Evolutionary conservation across 2,888 invertebrate genomes (phyloP), one percentile per base, ranked within the genome.

Genomic region (Hydroisotoma schaefferi): DNA sequence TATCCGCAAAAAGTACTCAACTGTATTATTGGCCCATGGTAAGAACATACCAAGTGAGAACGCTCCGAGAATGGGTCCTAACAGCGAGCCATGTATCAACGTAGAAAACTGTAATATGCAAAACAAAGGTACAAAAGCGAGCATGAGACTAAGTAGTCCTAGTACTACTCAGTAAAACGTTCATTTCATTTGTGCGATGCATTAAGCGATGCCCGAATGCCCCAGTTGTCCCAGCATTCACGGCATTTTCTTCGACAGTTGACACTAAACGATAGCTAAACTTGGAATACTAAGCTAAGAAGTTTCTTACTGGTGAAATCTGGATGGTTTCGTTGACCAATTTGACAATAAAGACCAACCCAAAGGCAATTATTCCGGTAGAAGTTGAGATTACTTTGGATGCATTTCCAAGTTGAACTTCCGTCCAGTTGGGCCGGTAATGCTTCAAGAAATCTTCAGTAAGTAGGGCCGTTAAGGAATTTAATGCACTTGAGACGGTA

Each of bases 401-500:
- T 71, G 85, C 81, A 40, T 83, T 76, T 1, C 92, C 91, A 28
- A 90, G 91, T 22, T 48, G 38, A 5, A 26, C 46, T 49, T 63
- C 63, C 1, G 48, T 22, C 37, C 57, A 29, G 20, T 59, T 23
- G 2, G 63, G 63, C 10, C 44, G 15, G 23, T 56, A 55, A 1
- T 43, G 15, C 18, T 87, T 86, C 29, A 82, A 83, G 57, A 94
- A 81, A 77, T 95, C 95, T 77, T 93, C 87, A 74, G 91, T 86
- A 0, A 91, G 87, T 25, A 94, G 88, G 1, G 95, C 94, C 0
- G 94, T 87, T 65, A 97, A 78, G 0, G 94, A 94, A 75, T 94
- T 95, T 59, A 97, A 77, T 0, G 94, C 94, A 18, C 94, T 90
- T 0, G 94, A 94, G 8, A 95, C 91, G 6, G 95, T 94, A 73